Base-by-base conservation (phyloP, 2,113 vertebrate genomes). In the Aythya baeri region DNA sequence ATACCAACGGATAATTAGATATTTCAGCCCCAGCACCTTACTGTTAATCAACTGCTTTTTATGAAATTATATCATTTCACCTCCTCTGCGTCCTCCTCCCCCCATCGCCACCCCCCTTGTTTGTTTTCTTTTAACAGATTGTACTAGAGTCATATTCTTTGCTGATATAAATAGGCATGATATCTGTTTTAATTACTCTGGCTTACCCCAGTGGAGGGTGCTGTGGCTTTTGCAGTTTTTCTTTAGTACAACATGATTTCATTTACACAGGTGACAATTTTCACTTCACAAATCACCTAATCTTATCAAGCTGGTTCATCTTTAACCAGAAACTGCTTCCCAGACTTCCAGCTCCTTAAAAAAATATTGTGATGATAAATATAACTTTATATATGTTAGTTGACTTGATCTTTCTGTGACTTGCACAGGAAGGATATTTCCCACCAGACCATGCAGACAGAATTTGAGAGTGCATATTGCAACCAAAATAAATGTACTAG, bases 61-160 rank as follows among this genome's bases (percentile, higher is more conserved):
- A 58, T 38, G 50, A 91, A 70, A 68, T 62, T 3, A 36, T 2
- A 5, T 25, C 6, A 66, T 66, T 79, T 94, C 55, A 77, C 44
- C 36, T 55, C 13, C 23, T 65, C 44, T 0, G 0, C 29, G 10
- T 11, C 46, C 46, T 49, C 20, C 46, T 11, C 46, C 20, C 20
- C 46, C 20, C 9, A 20, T 20, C 46, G 18, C 41, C 41, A 41
- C 41, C 13, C 41, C 13, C 44, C 17, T 38, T 63, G 41, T 10
- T 34, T 70, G 41, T 67, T 70, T 67, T 72, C 50, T 76, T 72
- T 43, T 62, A 67, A 59, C 71, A 89, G n/a, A 1, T 34, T 15
- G 17, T 32, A 27, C 49, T 62, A 49, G 7, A 78, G 49, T 2
- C 72, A 63, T 21, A 14, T n/a, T 65, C 27, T 83, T 66, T 27